A percentile compares a stretch with the other conserved stretches of the same genome.
Conservation (phyloP, 2,113 vertebrate species). For the Perca flavescens region DNA sequence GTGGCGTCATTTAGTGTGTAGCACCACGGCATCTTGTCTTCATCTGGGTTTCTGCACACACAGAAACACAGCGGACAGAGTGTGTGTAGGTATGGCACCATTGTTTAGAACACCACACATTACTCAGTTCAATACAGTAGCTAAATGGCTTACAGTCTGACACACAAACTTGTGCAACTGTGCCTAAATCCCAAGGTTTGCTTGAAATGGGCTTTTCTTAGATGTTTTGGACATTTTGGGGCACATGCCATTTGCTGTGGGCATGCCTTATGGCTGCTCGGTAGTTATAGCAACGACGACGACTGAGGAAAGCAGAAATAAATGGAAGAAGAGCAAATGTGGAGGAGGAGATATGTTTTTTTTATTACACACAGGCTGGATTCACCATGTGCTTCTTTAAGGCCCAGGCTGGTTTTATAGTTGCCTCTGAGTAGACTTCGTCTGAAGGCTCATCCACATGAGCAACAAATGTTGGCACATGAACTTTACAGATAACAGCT, state of each 20-base stretch:
- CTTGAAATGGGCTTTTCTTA: constrained; percentile 11
- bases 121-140: neutral
- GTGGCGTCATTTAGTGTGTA: constrained; percentile 86
- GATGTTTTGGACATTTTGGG: constrained; percentile 12
- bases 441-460: constrained; percentile 5
- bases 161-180: neutral
- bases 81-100: neutral
- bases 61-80: constrained; percentile 73
- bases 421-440: neutral
- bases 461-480: constrained; percentile 16
- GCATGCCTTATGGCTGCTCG: constrained; percentile 8
- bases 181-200: neutral
- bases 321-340: neutral
- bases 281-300: constrained; percentile 50
- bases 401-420: neutral
- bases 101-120: constrained; percentile 18
- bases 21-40: constrained; percentile 92
- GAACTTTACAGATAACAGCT: constrained; percentile 18
- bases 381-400: constrained; percentile 16
- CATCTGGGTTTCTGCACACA: constrained; percentile 90
- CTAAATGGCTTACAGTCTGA: neutral
- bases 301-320: constrained; percentile 11
- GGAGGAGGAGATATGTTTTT: constrained; percentile 27
- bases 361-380: neutral
- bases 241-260: constrained; percentile 1